A percentile compares a stretch with the other conserved stretches of the same genome.
These are phyloP conservation scores for Aspidapion aeneum DNA, from an alignment of 2,888 invertebrate species.

Conservation along the genomic window DNA sequence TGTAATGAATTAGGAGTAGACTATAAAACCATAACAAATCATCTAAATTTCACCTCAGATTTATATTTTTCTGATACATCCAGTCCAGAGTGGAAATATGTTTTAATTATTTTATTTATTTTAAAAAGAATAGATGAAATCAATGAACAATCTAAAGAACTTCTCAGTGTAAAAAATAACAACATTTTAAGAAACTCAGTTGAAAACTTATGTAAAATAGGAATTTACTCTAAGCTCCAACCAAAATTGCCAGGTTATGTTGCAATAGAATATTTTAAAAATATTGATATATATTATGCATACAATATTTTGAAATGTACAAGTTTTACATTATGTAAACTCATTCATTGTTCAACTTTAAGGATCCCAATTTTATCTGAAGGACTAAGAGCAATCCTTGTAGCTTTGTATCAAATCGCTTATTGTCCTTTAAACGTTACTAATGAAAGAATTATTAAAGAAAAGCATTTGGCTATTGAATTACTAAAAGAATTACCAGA, in stretches of 20 bases:
- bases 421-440: conserved; percentile 61
- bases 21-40: conserved; percentile 18
- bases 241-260: conserved; percentile 47
- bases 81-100: conserved; percentile 46
- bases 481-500: conserved; percentile 53
- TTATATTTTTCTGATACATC: conserved; percentile 25
- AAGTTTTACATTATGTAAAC: conserved; percentile 50
- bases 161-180: conserved; percentile 65
- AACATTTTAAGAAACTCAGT: conserved; percentile 59
- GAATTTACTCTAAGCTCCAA: conserved; percentile 62
- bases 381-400: conserved; percentile 59
- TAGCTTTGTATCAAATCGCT: conserved; percentile 65
- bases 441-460: conserved; percentile 51
- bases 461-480: conserved; percentile 52
- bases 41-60: conserved; percentile 18
- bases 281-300: conserved; percentile 48
- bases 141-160: conserved; percentile 34
- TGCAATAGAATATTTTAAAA: conserved; percentile 19
- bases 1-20: conserved; percentile 19
- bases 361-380: conserved; percentile 55
- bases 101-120: conserved; percentile 48
- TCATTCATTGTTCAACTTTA: conserved; percentile 52
- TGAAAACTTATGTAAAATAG: conserved; percentile 61
- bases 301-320: conserved; percentile 53
- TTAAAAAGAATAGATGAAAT: conserved; percentile 44